Conservation (phyloP, 2,797 vertebrate genomes). For the Ceyx erithaca region DNA sequence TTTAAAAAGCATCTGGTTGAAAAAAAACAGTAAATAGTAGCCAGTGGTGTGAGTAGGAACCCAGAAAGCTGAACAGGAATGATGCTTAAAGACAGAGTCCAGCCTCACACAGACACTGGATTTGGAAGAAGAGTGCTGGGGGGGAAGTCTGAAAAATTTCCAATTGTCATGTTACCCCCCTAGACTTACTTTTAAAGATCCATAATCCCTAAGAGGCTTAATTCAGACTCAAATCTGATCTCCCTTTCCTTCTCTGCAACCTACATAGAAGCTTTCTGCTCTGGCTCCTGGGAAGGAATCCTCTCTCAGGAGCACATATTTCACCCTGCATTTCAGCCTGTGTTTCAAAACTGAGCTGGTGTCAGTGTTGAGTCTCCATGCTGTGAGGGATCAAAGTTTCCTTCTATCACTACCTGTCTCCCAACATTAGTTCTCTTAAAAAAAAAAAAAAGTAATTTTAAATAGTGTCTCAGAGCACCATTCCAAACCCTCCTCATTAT, state of each 20-base stretch:
- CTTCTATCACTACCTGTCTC: neutral
- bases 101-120: no score
- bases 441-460: neutral
- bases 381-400: neutral
- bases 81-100: neutral
- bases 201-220: slow-evolving; percentile 44
- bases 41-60: accelerated
- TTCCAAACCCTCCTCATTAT: neutral
- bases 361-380: neutral
- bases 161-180: accelerated
- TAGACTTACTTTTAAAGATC: slow-evolving; percentile 13
- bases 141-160: neutral
- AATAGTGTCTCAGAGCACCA: neutral
- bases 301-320: accelerated
- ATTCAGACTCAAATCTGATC: neutral
- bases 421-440: neutral
- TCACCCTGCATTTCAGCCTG: neutral
- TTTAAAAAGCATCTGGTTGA: neutral
- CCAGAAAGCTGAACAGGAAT: neutral
- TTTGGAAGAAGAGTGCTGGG: neutral
- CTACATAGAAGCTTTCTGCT: neutral
- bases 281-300: neutral
- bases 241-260: neutral
- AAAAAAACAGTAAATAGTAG: neutral
- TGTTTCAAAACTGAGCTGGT: neutral